phyloP scores from a whole-genome alignment of 2,888 invertebrate genomes.

The Drosophila percnosoma region DNA sequence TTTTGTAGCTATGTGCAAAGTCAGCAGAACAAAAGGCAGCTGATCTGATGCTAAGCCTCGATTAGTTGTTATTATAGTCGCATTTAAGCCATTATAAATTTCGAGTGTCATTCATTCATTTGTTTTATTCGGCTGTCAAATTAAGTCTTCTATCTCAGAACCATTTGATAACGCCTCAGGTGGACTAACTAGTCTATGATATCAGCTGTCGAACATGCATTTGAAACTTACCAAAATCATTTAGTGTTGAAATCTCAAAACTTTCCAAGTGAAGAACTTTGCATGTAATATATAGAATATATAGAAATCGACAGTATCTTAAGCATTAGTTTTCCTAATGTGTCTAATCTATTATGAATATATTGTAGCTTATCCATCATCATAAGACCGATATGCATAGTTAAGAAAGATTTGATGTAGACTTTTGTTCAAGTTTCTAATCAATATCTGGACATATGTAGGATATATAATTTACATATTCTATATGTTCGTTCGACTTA shows the following conservation, averaged over 20 bases:
- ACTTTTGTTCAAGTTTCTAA: background rate
- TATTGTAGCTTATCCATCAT: too few species aligned
- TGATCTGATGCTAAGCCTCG: conserved; percentile 59
- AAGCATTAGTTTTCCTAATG: background rate
- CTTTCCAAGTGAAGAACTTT: background rate
- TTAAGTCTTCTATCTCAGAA: conserved; percentile 9
- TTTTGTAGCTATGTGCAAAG: conserved; percentile 29
- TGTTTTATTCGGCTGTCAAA: conserved; percentile 27
- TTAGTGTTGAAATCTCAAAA: background rate
- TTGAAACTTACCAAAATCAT: background rate
- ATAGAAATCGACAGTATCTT: background rate
- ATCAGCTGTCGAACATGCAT: background rate
- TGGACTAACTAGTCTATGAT: background rate
- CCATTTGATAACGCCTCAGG: conserved; percentile 8
- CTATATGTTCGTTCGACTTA: background rate
- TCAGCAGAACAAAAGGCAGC: conserved; percentile 44
- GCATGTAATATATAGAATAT: background rate
- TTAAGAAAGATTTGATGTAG: background rate
- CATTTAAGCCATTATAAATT: conserved; percentile 69
- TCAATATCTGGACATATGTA: background rate
- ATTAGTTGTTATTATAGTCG: conserved; percentile 70
- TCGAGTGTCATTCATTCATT: conserved; percentile 42
- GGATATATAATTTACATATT: background rate
- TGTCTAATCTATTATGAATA: background rate
- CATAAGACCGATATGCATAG: too few species aligned